A percentile compares a stretch with the other conserved stretches of the same genome.
phyloP scores from a whole-genome alignment of 2,888 invertebrate genomes.

The Drosophila austrosaltans region DNA sequence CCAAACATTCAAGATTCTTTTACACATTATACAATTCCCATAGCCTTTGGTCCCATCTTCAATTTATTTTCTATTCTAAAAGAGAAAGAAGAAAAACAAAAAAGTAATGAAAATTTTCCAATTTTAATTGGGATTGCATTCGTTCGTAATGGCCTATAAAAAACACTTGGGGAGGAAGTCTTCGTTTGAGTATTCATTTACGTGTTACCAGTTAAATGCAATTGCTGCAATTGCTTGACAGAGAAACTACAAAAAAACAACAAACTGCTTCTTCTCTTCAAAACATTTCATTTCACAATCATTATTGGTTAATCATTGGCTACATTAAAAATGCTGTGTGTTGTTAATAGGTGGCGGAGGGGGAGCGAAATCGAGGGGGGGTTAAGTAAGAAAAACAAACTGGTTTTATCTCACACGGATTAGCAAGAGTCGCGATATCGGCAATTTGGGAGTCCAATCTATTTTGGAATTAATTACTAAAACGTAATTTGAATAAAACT shows the following conservation, averaged over 20 bases:
- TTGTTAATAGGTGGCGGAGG: neutral
- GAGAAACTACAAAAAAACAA: neutral
- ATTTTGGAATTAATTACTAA: conserved; percentile 73
- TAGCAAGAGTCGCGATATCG: conserved; percentile 29
- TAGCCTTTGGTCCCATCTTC: conserved; percentile 16
- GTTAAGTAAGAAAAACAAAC: conserved; percentile 65
- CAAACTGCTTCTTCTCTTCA: neutral
- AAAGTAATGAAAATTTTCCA: conserved; percentile 29
- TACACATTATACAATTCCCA: neutral
- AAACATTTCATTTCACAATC: conserved; percentile 44
- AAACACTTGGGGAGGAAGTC: conserved; percentile 41
- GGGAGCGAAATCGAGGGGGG: neutral
- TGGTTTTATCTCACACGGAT: conserved; percentile 65
- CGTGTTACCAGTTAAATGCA: conserved; percentile 37
- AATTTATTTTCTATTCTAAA: conserved; percentile 25
- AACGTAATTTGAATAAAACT: conserved; percentile 74
- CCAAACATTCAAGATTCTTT: too few species aligned
- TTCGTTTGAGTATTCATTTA: conserved; percentile 21
- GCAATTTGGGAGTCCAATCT: conserved; percentile 22
- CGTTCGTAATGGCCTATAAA: conserved; percentile 48
- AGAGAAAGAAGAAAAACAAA: conserved; percentile 3
- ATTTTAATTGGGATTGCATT: conserved; percentile 65
- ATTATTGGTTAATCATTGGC: conserved; percentile 72
- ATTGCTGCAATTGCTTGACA: conserved; percentile 40
- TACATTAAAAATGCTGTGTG: neutral